phyloP scores from a whole-genome alignment of 2,113 vertebrate species.

The Colius striatus region DNA sequence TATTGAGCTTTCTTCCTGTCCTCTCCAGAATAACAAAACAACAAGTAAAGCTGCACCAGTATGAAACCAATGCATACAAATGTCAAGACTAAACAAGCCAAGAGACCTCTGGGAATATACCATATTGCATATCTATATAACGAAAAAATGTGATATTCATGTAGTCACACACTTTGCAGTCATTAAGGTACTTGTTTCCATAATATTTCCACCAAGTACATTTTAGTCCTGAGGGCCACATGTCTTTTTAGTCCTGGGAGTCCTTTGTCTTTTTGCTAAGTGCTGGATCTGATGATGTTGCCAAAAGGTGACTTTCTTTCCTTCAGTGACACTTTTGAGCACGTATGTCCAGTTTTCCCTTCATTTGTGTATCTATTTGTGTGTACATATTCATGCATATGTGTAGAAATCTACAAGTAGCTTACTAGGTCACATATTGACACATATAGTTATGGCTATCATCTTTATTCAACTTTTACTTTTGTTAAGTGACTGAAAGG shows the following conservation, averaged over 20 bases:
- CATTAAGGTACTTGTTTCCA: not conserved
- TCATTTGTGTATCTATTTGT: rapidly evolving
- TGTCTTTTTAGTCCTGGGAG: too few species aligned
- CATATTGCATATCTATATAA: not conserved
- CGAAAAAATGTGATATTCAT: not conserved
- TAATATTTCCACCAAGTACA: not conserved
- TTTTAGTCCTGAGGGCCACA: not conserved
- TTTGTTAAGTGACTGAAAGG: not conserved
- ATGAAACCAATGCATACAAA: not conserved
- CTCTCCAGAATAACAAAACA: not conserved
- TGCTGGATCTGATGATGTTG: not conserved
- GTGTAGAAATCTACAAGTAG: not conserved
- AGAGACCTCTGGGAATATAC: not conserved
- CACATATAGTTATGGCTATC: not conserved
- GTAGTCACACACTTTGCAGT: not conserved
- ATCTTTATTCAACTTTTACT: not conserved
- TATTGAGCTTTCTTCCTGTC: constrained; percentile 14
- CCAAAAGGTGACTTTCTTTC: not conserved
- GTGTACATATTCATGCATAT: not conserved
- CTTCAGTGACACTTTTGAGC: not conserved
- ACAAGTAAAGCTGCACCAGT: not conserved
- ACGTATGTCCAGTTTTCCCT: not conserved
- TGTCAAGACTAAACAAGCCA: not conserved
- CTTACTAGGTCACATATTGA: not conserved
- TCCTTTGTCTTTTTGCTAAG: not conserved